Conservation (phyloP, 2,797 vertebrate species). For the Podarcis siculus region DNA sequence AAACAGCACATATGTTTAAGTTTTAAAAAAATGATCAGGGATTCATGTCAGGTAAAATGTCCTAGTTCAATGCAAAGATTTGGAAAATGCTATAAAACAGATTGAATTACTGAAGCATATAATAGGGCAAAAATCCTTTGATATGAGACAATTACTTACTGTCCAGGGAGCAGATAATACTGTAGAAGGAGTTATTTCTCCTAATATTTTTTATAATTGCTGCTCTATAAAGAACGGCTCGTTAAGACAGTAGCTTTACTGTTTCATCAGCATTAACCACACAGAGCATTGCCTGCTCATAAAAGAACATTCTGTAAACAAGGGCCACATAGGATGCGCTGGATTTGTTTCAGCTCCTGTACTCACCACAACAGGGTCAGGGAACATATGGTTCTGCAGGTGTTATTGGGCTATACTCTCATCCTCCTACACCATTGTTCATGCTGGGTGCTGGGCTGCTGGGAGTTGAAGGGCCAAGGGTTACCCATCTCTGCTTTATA, state of each 20-base stretch:
- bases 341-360: neutral
- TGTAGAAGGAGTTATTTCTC: constrained; percentile 43
- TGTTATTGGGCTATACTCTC: neutral
- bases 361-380: too few species aligned
- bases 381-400: too few species aligned
- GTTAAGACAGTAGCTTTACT: constrained; percentile 18
- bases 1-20: neutral
- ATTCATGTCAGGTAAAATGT: constrained; percentile 1
- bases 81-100: constrained; percentile 18
- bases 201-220: constrained; percentile 43
- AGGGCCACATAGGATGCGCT: neutral
- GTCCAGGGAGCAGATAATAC: constrained; percentile 7
- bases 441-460: too few species aligned
- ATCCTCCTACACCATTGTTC: too few species aligned
- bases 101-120: constrained; percentile 39
- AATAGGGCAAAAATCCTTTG: constrained; percentile 25
- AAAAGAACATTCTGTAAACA: neutral
- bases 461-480: neutral
- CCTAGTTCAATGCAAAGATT: neutral
- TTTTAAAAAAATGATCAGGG: neutral
- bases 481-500: too few species aligned
- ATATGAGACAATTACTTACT: constrained; percentile 39
- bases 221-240: constrained; percentile 32
- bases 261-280: constrained; percentile 38
- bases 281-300: neutral